Evolutionary conservation across 1,140 invertebrate genomes (phyloP), one percentile per base, ranked within the genome.

Genomic region (Macrostomum lignano): DNA sequence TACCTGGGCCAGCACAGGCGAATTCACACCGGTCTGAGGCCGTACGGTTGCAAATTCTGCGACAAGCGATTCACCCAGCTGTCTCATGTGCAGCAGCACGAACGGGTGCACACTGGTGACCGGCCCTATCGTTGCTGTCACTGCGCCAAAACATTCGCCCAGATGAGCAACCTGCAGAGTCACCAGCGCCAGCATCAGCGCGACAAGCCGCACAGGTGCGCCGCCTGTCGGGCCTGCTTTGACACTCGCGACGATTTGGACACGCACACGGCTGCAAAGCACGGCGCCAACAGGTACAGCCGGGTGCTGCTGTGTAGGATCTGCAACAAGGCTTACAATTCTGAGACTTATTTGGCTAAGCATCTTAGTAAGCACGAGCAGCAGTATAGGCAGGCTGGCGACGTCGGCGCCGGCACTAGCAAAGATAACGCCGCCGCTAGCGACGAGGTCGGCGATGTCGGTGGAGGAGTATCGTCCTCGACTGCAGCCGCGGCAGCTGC

Each of bases 361-460:
- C 88, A 98, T 56, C 82, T 96, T 78, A 78, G 88, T 49, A 96
- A 96, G 50, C 86, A 96, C 42, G n/a, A n/a, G n/a, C n/a, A n/a
- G n/a, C n/a, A n/a, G n/a, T n/a, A n/a, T n/a, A n/a, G n/a, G n/a
- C n/a, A n/a, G n/a, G n/a, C n/a, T n/a, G n/a, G n/a, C n/a, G n/a
- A n/a, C n/a, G n/a, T n/a, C n/a, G n/a, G n/a, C n/a, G n/a, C n/a
- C n/a, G n/a, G n/a, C n/a, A n/a, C n/a, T n/a, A n/a, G n/a, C n/a
- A n/a, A n/a, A n/a, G n/a, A n/a, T n/a, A n/a, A n/a, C n/a, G n/a
- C n/a, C n/a, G n/a, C n/a, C n/a, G n/a, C n/a, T n/a, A n/a, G n/a
- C n/a, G n/a, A n/a, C n/a, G n/a, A n/a, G n/a, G n/a, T n/a, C n/a
- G n/a, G n/a, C n/a, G n/a, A n/a, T n/a, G n/a, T n/a, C n/a, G n/a